These are phyloP conservation scores for Bursaphelenchus okinawaensis DNA, from an alignment of 2,888 invertebrate species.

Conservation along the genomic window DNA sequence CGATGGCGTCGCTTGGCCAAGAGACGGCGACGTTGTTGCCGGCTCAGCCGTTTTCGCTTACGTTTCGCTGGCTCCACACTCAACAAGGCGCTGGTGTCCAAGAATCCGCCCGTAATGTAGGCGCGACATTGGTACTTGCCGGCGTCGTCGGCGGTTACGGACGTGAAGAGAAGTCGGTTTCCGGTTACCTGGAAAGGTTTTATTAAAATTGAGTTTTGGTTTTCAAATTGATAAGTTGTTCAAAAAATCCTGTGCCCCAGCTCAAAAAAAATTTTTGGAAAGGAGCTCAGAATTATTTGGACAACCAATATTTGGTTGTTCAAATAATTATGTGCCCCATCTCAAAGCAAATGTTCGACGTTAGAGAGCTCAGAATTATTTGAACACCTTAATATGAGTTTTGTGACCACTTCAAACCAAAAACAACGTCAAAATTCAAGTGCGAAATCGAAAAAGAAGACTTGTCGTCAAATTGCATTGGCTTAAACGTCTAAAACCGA, in stretches of 20 bases:
- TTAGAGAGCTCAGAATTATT: no score
- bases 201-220: background rate
- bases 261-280: background rate
- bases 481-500: no score
- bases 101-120: conserved; percentile 59
- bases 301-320: no score
- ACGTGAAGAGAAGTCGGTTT: conserved; percentile 64
- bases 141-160: conserved; percentile 66
- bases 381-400: no score
- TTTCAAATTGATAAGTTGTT: no score
- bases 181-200: conserved; percentile 61
- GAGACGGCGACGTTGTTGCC: conserved; percentile 24
- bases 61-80: conserved; percentile 52
- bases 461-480: no score
- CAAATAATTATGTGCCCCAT: no score
- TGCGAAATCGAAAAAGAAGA: no score
- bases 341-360: no score
- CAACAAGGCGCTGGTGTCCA: conserved; percentile 48
- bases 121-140: conserved; percentile 71
- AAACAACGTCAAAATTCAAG: no score
- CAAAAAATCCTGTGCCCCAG: background rate
- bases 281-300: no score
- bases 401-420: no score
- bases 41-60: conserved; percentile 46
- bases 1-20: conserved; percentile 25